Base-by-base conservation (phyloP, 2,113 vertebrate genomes). In the Gallinago paraguaiae region DNA sequence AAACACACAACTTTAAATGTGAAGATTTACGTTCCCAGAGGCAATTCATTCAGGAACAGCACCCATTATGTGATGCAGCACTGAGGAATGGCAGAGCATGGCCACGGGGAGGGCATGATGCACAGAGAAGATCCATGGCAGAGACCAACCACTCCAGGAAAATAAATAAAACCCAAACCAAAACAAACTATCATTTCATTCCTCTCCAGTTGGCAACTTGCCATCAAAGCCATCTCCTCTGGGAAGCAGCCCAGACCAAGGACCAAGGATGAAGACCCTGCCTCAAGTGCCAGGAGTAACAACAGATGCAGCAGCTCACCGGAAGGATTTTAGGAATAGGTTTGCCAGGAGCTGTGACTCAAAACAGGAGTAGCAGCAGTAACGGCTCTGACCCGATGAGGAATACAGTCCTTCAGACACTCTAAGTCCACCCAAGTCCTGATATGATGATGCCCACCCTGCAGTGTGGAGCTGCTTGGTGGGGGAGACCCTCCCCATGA, bases 381-480 rank as follows among this genome's bases (percentile, higher is more conserved):
- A 0, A 48, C 3, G 3, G 37, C 35, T 31, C 46, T 2, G 4
- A 4, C 10, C 25, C 18, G 30, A 74, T 53, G 23, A 84, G 53
- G 17, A 90, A n/a, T 10, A 31, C 28, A 68, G 50, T 45, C 48
- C 56, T 63, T n/a, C 13, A 18, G 56, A 19, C 1, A 0, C 50
- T 39, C 51, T 3, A 2, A 64, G 65, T 9, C 45, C 64, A 77
- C 17, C 37, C 37, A 35, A 59, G 67, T 16, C 28, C 33, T 9
- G n/a, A 13, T 3, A 2, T 0, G 25, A 20, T 8, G 3, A 65
- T 39, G n/a, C 77, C 70, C 77, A 84, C 12, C 13, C 27, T 0
- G 1, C 4, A 1, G 63, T 1, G 0, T 0, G 2, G 63, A 51
- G 63, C 63, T 5, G 17, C 61, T 22, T 30, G 4, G 39, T 1